A percentile compares a stretch with the other conserved stretches of the same genome.
Conservation (phyloP, 1,140 invertebrate species). For the Coelopa frigida region DNA sequence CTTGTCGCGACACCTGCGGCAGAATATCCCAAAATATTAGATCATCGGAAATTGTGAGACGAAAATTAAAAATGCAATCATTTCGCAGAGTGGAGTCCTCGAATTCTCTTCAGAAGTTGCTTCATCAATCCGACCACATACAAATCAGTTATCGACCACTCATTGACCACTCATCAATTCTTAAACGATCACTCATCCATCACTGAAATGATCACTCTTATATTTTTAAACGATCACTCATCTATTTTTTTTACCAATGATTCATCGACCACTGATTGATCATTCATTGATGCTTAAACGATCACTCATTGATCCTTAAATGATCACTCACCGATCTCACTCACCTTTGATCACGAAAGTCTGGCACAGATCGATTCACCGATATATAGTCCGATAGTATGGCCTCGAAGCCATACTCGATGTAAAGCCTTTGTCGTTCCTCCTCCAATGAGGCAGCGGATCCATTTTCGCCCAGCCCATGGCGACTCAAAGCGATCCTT, state of each 20-base stretch:
- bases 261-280: constrained; percentile 14
- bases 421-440: constrained; percentile 53
- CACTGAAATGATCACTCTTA: constrained; percentile 66
- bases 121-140: too few relatives aligned
- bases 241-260: constrained; percentile 44
- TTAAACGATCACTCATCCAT: too few relatives aligned
- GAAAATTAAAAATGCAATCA: constrained; percentile 48
- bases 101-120: too few relatives aligned
- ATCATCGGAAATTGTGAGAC: constrained; percentile 48
- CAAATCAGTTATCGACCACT: too few relatives aligned
- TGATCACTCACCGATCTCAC: constrained; percentile 68
- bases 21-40: constrained; percentile 21
- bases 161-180: constrained; percentile 53
- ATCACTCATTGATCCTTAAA: constrained; percentile 65
- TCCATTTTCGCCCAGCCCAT: constrained; percentile 61
- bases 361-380: constrained; percentile 63
- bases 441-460: constrained; percentile 46
- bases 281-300: constrained; percentile 68
- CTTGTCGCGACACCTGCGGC: constrained; percentile 60
- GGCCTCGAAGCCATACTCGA: constrained; percentile 73
- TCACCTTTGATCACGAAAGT: constrained; percentile 55
- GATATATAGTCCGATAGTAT: constrained; percentile 66
- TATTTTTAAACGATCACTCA: too few relatives aligned
- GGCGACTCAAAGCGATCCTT: constrained; percentile 48
- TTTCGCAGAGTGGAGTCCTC: too few relatives aligned